Evolutionary conservation across 1,140 invertebrate species (phyloP), one percentile per base, ranked within the genome.

Genomic region (Mylabris phalerata): DNA sequence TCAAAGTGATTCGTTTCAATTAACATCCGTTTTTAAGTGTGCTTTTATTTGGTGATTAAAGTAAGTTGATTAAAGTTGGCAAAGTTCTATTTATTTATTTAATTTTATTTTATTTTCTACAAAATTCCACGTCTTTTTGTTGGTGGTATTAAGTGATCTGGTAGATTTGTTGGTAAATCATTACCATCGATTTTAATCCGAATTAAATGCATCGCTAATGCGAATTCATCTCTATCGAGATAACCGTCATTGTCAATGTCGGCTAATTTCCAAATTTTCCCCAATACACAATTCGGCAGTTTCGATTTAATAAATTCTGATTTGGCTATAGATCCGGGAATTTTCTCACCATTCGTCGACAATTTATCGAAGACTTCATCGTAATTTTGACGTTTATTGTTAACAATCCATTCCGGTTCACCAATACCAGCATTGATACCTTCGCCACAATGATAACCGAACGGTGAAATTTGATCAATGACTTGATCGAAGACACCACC

Each of bases 171-270:
- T 1, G 98, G 97, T 55, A 99, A 77, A 74, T 99, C 96, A 73
- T 94, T 87, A 39, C 94, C 95, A 57, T 94, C 89, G 50, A 95
- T 77, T 80, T 96, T 95, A 27, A 96, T 85, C 68, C 90, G 88
- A 67, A 99, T 98, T 70, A 99, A 84, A 79, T 99, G 95, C 89
- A 97, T 95, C 0, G 97, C 95, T 49, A 99, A 80, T 7, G 97
- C 97, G 79, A 98, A 99, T 80, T 99, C 98, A 68, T 99, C 96
- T 0, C 82, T 76, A 77, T 99, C 97, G 45, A 98, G 77, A 75
- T 89, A 86, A 0, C 98, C 98, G 77, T 99, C 98, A 64, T 88
- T 87, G 75, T 99, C 97, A 40, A 98, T 83, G 76, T 99, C 98
- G 0, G 96, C 84, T 39, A 99, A 77, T 73, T 95, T 98, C 95